These are phyloP conservation scores for Drosophila quasianomalipes DNA, from an alignment of 2,888 invertebrate genomes.

Conservation along the genomic window DNA sequence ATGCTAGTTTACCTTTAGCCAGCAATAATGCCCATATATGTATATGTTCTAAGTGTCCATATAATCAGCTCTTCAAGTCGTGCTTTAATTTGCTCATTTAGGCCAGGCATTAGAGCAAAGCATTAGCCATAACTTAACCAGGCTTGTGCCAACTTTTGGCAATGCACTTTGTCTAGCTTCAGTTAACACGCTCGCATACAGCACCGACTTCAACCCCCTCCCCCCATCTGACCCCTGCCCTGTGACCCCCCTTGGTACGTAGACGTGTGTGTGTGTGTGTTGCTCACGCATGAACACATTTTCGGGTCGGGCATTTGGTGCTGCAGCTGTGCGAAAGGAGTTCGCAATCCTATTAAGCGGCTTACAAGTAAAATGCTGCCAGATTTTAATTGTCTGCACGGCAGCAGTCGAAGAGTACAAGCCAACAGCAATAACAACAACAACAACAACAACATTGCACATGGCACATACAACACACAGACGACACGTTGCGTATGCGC, in stretches of 20 bases:
- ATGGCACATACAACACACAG: constrained; percentile 9
- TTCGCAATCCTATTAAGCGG: constrained; percentile 83
- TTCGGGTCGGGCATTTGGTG: constrained; percentile 52
- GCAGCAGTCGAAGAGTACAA: constrained; percentile 33
- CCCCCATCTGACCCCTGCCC: constrained; percentile 10
- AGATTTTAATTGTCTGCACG: constrained; percentile 84
- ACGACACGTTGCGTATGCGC: constrained; percentile 64
- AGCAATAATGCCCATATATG: not conserved
- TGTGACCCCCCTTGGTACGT: constrained; percentile 4
- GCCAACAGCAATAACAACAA: constrained; percentile 24
- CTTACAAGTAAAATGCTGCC: constrained; percentile 83
- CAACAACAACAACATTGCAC: constrained; percentile 18
- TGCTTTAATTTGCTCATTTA: constrained; percentile 34
- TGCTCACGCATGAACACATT: constrained; percentile 63
- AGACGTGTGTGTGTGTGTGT: constrained; percentile 11
- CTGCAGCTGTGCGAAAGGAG: constrained; percentile 55
- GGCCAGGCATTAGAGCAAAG: constrained; percentile 38
- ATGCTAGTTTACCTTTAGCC: too few species aligned
- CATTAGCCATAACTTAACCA: constrained; percentile 49
- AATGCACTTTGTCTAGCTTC: constrained; percentile 63
- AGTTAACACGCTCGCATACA: constrained; percentile 57
- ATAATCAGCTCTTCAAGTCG: constrained; percentile 10
- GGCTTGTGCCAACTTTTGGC: constrained; percentile 43
- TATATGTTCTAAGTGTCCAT: not conserved
- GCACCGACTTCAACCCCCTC: constrained; percentile 7